These are phyloP conservation scores for Mustela lutreola DNA, from an alignment of 2,113 vertebrate species.

Conservation along the genomic window DNA sequence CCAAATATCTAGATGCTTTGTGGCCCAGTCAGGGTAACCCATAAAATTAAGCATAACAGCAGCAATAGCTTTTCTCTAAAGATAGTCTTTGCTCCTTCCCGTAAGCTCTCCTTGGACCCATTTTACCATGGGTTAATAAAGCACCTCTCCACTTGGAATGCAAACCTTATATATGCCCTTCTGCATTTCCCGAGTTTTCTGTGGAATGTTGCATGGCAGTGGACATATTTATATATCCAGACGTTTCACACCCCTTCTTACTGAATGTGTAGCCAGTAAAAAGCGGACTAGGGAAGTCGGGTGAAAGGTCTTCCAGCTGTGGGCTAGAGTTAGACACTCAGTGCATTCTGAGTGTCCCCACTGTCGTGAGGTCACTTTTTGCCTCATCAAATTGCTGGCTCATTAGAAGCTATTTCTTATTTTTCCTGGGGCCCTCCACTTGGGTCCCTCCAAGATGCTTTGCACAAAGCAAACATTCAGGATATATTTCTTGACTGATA, in stretches of 20 bases:
- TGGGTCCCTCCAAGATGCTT: not conserved
- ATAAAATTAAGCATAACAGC: not conserved
- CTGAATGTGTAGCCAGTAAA: not conserved
- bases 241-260: not conserved
- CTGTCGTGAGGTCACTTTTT: not conserved
- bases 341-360: not conserved
- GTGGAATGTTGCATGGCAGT: not conserved
- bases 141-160: not conserved
- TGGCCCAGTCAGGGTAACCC: not conserved
- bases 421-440: not conserved
- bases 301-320: not conserved
- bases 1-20: not conserved
- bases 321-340: fast-evolving
- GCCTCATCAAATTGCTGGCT: not conserved
- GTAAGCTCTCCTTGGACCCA: not conserved
- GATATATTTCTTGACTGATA: not conserved
- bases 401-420: not conserved
- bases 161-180: too few relatives aligned
- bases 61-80: not conserved
- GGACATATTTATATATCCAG: not conserved
- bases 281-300: fast-evolving
- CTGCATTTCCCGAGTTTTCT: not conserved
- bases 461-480: not conserved
- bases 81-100: not conserved
- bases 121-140: not conserved